Base-by-base conservation (phyloP, 2,113 vertebrate genomes). In the Hippopotamus amphibius region DNA sequence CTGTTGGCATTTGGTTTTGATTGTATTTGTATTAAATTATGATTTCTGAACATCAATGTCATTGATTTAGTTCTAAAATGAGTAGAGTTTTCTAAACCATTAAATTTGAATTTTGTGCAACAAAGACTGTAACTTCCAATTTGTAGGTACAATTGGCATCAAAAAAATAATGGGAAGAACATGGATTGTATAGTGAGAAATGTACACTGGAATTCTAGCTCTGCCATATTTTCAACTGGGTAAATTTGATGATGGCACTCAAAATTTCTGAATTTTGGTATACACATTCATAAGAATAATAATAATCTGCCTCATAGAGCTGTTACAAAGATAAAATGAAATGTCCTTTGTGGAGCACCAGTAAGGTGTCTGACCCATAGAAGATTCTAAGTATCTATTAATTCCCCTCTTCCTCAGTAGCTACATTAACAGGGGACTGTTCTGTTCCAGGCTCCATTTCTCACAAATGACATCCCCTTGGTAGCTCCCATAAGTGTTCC, bases 31-130 rank as follows among this genome's bases (percentile, higher is more conserved):
- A 30, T 83, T 94, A 85, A 92, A 77, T 87, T 86, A 53, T 26
- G 5, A 76, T 69, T 93, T 95, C 37, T 93, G 59, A 92, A 63
- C 14, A 74, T 71, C 24, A 71, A 2, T 41, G 37, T 46, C 6
- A 92, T 63, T n/a, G 69, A 53, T 48, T 90, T 92, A 50, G n/a
- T 81, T 81, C 89, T 94, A 19, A 94, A 96, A 46, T 84, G 6
- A 66, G 22, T 90, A 2, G n/a, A 79, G 13, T 74, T 90, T 79
- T 93, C 77, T 92, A 61, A 28, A 43, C 90, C 43, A 66, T 53
- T 33, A 87, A 79, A 63, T 81, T 72, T 85, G 55, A 97, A 91
- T 88, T 80, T 79, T 79, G 43, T 57, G 21, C 14, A 83, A 88
- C 14, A 83, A 88, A 71, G 3, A 5, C 48, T 77, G 5, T 53